Base-by-base conservation (phyloP, 1,140 invertebrate genomes). In the Bombus soroeensis region DNA sequence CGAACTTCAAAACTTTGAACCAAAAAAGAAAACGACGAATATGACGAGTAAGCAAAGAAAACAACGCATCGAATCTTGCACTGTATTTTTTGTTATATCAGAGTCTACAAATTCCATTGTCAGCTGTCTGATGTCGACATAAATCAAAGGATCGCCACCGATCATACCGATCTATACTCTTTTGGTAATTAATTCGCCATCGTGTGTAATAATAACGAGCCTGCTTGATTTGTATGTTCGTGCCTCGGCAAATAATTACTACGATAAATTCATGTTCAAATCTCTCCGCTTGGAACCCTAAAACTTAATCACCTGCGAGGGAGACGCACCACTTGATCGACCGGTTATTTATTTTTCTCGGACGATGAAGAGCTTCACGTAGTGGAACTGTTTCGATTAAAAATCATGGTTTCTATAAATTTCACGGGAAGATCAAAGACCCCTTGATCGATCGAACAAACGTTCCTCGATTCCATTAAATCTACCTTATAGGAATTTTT, bases 321-420 rank as follows among this genome's bases (percentile, higher is more conserved):
- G 41, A 70, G 66, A 22, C 13, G 13, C 32, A 34, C 1, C 59
- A 34, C 25, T 25, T 62, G 59, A 70, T 77, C 73, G 32, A 25
- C 22, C 41, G 41, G 41, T 84, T 53, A 71, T 79, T 84, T 28
- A 71, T 84, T 34, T 66, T 62, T 43, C 41, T 32, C 3, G 34
- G 13, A 47, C 28, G 57, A 68, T 8, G 41, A 53, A 47, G 34
- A 64, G 57, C 25, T 37, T n/a, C 28, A 57, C 22, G 12, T 28
- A 25, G 8, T 22, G 34, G n/a, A 78, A 70, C 47, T 18, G 43
- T 5, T 71, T 59, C 66, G 53, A 84, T 71, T 78, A 62, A 71
- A 78, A 62, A 75, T 83, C 32, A 39, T 72, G 32, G 32, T 8
- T 13, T 4, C 39, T 41, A 71, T 72, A 72, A 85, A 85, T 80